Evolutionary conservation across 2,113 vertebrate genomes (phyloP), one percentile per base, ranked within the genome.

Genomic region (Zootoca vivipara): DNA sequence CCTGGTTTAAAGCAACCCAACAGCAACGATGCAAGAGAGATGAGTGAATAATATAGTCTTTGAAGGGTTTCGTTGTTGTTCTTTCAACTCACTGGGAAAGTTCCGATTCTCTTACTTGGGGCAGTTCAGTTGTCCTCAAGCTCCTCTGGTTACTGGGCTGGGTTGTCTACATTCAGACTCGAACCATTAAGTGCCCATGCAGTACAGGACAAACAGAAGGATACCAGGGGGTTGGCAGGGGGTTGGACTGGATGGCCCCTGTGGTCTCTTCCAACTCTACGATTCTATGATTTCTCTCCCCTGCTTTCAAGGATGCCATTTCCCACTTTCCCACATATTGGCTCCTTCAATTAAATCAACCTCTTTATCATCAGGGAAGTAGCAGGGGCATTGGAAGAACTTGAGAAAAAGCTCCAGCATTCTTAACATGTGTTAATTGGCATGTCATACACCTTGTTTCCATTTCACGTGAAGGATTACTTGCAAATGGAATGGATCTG

Each of bases 21-120:
- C 83, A 62, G 12, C 46, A 90, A 81, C 5, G 65, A 92, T 89
- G 87, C 80, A 94, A 91, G 67, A 77, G 88, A 94, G 93, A 84
- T 94, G 79, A 94, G 84, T 93, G 95, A 93, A 95, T 86, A 94
- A 92, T 86, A 70, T 90, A 73, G 85, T 87, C 90, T 95, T 94
- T 95, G 91, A 96, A 92, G 89, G 89, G 92, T 78, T 87, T 83
- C 91, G 90, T 52, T 52, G 46, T 52, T 91, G 92, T 80, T 87
- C 84, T 92, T 95, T 93, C 90, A 91, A 52, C 90, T 69, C 85
- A 95, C 78, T 94, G 92, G 92, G 92, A 95, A 94, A 96, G 83
- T 92, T 88, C 93, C 94, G 91, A 83, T 89, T 87, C 24, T 93
- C 90, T 94, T 94, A 77, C 92, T 90, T 91, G 88, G 78, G 82